Evolutionary conservation across 2,113 vertebrate species (phyloP).

Genomic region (Vulpes lagopus): DNA sequence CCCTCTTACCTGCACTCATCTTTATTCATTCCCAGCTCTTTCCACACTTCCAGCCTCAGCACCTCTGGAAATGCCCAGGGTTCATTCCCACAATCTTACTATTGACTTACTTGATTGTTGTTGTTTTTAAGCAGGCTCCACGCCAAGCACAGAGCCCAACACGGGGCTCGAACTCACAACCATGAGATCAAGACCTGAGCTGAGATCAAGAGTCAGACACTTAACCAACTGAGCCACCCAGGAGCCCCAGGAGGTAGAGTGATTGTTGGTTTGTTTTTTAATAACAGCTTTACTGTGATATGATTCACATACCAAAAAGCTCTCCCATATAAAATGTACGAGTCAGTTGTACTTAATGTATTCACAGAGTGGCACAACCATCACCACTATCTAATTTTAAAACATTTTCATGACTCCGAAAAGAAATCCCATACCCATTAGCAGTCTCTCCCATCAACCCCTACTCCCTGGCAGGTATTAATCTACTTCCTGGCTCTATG

Average conservation of each 20-base stretch:
- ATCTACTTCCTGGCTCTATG: neutral
- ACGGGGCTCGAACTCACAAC: neutral
- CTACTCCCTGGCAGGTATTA: neutral
- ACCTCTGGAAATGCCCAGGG: neutral
- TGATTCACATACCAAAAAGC: neutral
- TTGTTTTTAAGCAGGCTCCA: neutral
- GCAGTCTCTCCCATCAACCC: neutral
- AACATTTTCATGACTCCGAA: neutral
- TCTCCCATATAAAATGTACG: neutral
- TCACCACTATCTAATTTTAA: neutral
- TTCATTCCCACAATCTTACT: neutral
- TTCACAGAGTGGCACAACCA: neutral
- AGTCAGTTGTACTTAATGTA: neutral
- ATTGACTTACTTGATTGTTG: neutral
- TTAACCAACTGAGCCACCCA: neutral
- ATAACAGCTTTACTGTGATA: neutral
- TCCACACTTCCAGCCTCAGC: neutral
- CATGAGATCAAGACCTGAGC: neutral
- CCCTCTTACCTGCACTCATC: rapidly evolving
- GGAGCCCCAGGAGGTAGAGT: neutral
- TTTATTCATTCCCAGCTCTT: neutral
- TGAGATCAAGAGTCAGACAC: neutral
- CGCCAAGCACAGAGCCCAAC: neutral
- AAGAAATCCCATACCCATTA: neutral
- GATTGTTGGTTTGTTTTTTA: neutral